Base-by-base conservation (phyloP, 2,113 vertebrate genomes). In the Microtus oregoni region DNA sequence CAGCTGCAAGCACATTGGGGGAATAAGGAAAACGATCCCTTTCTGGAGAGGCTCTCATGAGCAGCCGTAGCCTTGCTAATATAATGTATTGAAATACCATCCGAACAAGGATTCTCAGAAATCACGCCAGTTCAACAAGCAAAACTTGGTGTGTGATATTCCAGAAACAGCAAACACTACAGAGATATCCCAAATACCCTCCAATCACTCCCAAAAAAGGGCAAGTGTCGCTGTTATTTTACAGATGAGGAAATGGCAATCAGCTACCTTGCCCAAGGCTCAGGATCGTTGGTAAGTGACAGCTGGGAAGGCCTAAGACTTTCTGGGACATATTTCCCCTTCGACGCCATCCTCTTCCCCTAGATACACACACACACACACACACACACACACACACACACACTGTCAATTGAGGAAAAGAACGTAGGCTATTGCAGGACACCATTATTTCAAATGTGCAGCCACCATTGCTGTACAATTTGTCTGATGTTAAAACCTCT, bases 241-340 rank as follows among this genome's bases (percentile, higher is more conserved):
- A 73, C 19, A 83, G 30, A 32, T 24, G 41, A 90, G 79, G 68
- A 91, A 58, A 30, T 55, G 65, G 26, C 77, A 86, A 44, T 58
- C 50, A 82, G 78, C 41, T 52, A 89, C 9, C 24, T 44, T 52
- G 72, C 72, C 32, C 28, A 61, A 26, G 44, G 61, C 52, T 82
- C 76, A 22, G 28, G 9, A 38, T 0, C 0, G 1, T 12, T 55
- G 44, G 7, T 5, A 61, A 94, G 52, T 32, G 8, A 35, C 35
- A 68, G 24, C 35, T 22, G 55, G 38, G 19, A 76, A 94, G 44
- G 28, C 44, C 17, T 0, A 22, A 81, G 85, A 28, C 20, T 17
- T 67, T 65, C 76, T 0, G 0, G 26, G 63, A 10, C 86, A 35
- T 14, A 17, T 5, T 75, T 32, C 11, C 41, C 44, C 5, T 4